Percentiles rank a stretch among this genome's conserved stretches.
These are phyloP conservation scores for Coremacera marginata DNA, from an alignment of 2,888 invertebrate genomes.

Conservation along the genomic window DNA sequence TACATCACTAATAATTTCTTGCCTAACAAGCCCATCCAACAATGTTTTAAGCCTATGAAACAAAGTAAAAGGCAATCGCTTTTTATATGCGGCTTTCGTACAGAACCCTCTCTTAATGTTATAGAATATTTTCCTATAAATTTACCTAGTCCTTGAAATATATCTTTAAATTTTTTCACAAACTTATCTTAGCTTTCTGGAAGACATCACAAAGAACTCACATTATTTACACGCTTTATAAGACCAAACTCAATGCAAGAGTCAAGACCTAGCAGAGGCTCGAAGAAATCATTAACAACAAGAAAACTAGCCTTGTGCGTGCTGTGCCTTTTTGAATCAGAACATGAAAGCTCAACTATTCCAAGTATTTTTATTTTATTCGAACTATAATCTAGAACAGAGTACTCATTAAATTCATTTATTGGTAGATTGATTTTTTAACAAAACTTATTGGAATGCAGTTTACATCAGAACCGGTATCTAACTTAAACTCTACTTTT, in stretches of 20 bases:
- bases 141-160: not conserved
- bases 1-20: too few relatives aligned
- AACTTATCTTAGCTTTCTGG: not conserved
- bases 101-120: too few relatives aligned
- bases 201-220: not conserved
- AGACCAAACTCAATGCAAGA: constrained; percentile 10
- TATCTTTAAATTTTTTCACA: not conserved
- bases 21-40: too few relatives aligned
- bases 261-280: constrained; percentile 20
- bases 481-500: not conserved
- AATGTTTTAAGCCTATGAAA: too few relatives aligned
- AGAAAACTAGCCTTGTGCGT: constrained; percentile 30
- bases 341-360: constrained; percentile 19
- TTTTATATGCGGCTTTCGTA: too few relatives aligned
- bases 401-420: not conserved
- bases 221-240: constrained; percentile 5
- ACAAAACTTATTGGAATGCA: not conserved
- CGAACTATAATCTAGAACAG: not conserved
- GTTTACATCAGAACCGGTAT: not conserved
- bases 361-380: constrained; percentile 33
- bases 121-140: too few relatives aligned
- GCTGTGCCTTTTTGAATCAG: not conserved
- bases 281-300: constrained; percentile 22
- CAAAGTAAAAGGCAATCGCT: too few relatives aligned
- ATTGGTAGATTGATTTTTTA: not conserved